Evolutionary conservation across 2,888 invertebrate species (phyloP).

Genomic region (Pollenia labialis): DNA sequence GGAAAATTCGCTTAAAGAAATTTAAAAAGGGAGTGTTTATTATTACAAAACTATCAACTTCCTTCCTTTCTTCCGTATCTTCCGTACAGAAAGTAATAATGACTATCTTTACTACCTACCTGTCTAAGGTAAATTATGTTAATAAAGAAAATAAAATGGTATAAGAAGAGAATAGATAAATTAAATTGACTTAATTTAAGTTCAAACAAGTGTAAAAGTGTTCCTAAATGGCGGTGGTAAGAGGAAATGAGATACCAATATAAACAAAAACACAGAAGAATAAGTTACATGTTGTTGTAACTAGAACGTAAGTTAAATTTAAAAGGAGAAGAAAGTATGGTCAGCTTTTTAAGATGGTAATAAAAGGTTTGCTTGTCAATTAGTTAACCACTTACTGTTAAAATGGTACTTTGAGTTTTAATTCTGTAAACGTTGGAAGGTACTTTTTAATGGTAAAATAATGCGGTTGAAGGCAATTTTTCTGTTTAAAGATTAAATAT

Average conservation of each 20-base stretch:
- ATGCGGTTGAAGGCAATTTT: too few relatives aligned
- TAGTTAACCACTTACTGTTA: too few relatives aligned
- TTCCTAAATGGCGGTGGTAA: slow-evolving; percentile 24
- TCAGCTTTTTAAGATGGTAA: too few relatives aligned
- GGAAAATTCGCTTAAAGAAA: neutral
- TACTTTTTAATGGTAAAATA: too few relatives aligned
- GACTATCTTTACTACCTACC: neutral
- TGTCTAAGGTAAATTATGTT: slow-evolving; percentile 28
- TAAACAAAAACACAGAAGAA: neutral
- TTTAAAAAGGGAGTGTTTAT: slow-evolving; percentile 59
- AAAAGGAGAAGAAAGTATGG: too few relatives aligned
- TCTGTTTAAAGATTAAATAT: too few relatives aligned
- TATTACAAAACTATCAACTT: slow-evolving; percentile 53
- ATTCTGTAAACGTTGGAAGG: too few relatives aligned
- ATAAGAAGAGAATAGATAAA: slow-evolving; percentile 14
- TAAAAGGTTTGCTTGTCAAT: too few relatives aligned
- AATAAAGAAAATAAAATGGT: neutral
- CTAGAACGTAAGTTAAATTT: too few relatives aligned
- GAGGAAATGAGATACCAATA: neutral
- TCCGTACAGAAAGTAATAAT: neutral
- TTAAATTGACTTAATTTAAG: slow-evolving; percentile 34
- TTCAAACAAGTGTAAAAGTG: slow-evolving; percentile 45
- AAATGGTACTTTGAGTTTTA: too few relatives aligned
- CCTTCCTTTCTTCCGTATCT: slow-evolving; percentile 44
- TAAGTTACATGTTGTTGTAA: too few relatives aligned